Conservation (phyloP, 2,888 invertebrate genomes). For the Tetropium fuscum region DNA sequence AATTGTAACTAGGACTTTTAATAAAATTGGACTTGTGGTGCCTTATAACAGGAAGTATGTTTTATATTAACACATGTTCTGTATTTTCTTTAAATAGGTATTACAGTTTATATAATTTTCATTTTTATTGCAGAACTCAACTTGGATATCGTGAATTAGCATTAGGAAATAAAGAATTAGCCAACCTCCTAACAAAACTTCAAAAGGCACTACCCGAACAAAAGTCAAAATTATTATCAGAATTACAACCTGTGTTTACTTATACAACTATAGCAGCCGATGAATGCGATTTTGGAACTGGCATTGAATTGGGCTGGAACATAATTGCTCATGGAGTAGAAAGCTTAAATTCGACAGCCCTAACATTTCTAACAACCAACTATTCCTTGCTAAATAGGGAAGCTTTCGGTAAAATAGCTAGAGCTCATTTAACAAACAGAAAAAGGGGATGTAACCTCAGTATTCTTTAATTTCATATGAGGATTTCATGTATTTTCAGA, state of each 20-base stretch:
- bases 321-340: slow-evolving; percentile 82
- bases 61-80: no score
- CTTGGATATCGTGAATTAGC: slow-evolving; percentile 82
- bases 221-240: slow-evolving; percentile 72
- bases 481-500: no score
- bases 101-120: no score
- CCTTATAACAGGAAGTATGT: slow-evolving; percentile 79
- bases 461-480: slow-evolving; percentile 56
- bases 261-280: slow-evolving; percentile 91
- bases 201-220: slow-evolving; percentile 72
- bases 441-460: slow-evolving; percentile 70
- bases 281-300: slow-evolving; percentile 95
- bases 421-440: slow-evolving; percentile 81
- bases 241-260: slow-evolving; percentile 82
- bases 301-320: slow-evolving; percentile 89
- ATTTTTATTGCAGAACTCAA: slow-evolving; percentile 74
- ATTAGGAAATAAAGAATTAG: slow-evolving; percentile 67
- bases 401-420: slow-evolving; percentile 79
- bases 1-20: slow-evolving; percentile 79
- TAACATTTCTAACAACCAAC: slow-evolving; percentile 77
- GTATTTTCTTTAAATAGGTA: no score
- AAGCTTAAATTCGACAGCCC: slow-evolving; percentile 75
- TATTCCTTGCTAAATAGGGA: slow-evolving; percentile 82
- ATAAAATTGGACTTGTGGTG: slow-evolving; percentile 87
- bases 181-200: slow-evolving; percentile 76